Percentiles rank a stretch among this genome's conserved stretches.
These are phyloP conservation scores for Chauna torquata DNA, from an alignment of 2,113 vertebrate genomes.

Conservation along the genomic window DNA sequence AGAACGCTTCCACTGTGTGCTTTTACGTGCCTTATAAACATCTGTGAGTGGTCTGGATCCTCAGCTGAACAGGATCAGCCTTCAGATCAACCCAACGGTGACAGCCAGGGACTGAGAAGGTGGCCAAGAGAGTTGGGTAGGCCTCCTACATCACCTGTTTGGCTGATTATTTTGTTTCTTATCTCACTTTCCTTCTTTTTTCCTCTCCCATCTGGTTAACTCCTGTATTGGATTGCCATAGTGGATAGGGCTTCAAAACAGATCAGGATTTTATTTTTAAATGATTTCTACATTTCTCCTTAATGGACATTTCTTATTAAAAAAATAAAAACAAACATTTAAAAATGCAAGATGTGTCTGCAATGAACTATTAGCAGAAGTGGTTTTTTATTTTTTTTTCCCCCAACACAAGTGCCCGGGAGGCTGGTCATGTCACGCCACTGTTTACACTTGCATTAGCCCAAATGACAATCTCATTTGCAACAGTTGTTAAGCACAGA, in stretches of 20 bases:
- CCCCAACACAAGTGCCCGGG: not conserved
- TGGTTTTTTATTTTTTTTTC: not conserved
- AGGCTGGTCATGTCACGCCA: not conserved
- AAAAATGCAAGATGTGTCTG: not conserved
- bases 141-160: not conserved
- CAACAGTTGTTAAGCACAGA: not conserved
- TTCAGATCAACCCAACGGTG: not conserved
- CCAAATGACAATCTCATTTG: not conserved
- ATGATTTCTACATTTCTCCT: not conserved
- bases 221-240: not conserved
- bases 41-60: not conserved
- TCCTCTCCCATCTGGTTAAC: not conserved
- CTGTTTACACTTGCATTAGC: not conserved
- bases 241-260: not conserved
- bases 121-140: not conserved
- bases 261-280: not conserved
- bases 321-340: not conserved
- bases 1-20: not conserved
- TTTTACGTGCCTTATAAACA: not conserved
- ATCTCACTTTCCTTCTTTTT: not conserved
- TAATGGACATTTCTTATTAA: not conserved
- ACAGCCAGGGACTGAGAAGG: not conserved
- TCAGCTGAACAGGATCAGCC: not conserved
- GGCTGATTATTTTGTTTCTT: not conserved
- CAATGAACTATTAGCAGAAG: not conserved